Evolutionary conservation across 2,888 invertebrate genomes (phyloP).

Genomic region (Cheilosia pagana): DNA sequence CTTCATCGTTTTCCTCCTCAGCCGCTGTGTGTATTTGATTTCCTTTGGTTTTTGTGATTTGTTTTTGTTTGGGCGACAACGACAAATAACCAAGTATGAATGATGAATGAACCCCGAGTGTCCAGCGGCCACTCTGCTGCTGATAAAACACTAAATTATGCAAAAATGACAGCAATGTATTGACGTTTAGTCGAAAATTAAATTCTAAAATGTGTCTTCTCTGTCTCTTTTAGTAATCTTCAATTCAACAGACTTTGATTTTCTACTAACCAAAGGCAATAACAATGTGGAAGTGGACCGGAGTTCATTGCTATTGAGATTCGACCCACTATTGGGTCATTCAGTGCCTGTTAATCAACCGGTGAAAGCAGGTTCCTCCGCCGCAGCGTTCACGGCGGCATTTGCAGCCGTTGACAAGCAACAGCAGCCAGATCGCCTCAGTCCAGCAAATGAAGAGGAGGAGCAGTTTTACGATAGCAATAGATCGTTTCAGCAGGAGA

Average conservation of each 20-base stretch:
- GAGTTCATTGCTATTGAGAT: slow-evolving; percentile 82
- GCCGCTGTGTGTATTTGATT: slow-evolving; percentile 17
- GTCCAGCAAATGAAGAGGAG: slow-evolving; percentile 82
- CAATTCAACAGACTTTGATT: slow-evolving; percentile 83
- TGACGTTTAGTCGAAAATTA: slow-evolving; percentile 17
- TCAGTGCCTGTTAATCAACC: slow-evolving; percentile 80
- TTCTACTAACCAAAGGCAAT: slow-evolving; percentile 82
- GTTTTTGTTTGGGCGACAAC: slow-evolving; percentile 65
- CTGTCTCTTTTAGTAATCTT: slow-evolving; percentile 80
- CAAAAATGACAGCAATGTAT: slow-evolving; percentile 31
- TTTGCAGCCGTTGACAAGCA: slow-evolving; percentile 74
- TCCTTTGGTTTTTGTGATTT: slow-evolving; percentile 37
- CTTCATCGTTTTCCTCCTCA: slow-evolving; percentile 27
- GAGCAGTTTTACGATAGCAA: slow-evolving; percentile 78
- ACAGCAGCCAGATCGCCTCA: slow-evolving; percentile 76
- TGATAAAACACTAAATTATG: slow-evolving; percentile 53
- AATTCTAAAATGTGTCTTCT: slow-evolving; percentile 6
- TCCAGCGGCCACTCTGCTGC: neutral
- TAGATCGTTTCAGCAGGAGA: slow-evolving; percentile 77
- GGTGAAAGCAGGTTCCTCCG: slow-evolving; percentile 67
- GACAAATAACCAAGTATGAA: slow-evolving; percentile 48
- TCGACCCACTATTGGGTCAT: slow-evolving; percentile 82
- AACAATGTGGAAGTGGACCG: slow-evolving; percentile 80
- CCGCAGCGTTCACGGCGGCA: slow-evolving; percentile 28
- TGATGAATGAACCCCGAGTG: slow-evolving; percentile 13